Conservation (phyloP, 2,113 vertebrate genomes). For the Planiliza haematocheilus region DNA sequence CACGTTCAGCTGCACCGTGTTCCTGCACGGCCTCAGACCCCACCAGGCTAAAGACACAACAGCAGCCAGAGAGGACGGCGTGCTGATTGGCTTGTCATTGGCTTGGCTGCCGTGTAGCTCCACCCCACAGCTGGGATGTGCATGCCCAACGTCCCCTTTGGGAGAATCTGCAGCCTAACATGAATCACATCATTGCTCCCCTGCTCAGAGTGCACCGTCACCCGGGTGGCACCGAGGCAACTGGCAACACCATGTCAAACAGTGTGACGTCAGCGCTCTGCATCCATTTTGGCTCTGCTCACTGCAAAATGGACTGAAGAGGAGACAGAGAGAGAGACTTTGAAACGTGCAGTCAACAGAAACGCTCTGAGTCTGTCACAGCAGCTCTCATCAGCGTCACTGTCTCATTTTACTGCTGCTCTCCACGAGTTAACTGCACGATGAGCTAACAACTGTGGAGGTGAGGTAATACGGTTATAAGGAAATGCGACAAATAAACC, state of each 20-base stretch:
- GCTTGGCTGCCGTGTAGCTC: slow-evolving; percentile 25
- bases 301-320: slow-evolving; percentile 52
- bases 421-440: not conserved
- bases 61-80: slow-evolving; percentile 22
- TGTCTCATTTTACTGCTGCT: not conserved
- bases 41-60: slow-evolving; percentile 13
- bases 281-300: slow-evolving; percentile 70
- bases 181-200: slow-evolving; percentile 40
- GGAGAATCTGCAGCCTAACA: slow-evolving; percentile 50
- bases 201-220: slow-evolving; percentile 39
- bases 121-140: slow-evolving; percentile 17
- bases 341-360: not conserved
- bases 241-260: slow-evolving; percentile 69
- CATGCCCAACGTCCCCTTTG: slow-evolving; percentile 30
- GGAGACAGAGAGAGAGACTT: slow-evolving; percentile 32
- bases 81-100: slow-evolving; percentile 36
- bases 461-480: slow-evolving; percentile 7
- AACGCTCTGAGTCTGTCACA: not conserved
- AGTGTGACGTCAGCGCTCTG: slow-evolving; percentile 64
- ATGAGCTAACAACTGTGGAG: slow-evolving; percentile 4
- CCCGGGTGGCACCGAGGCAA: slow-evolving; percentile 60
- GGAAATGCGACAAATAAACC: not conserved
- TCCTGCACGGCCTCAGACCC: slow-evolving; percentile 35
- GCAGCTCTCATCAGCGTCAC: not conserved
- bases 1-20: slow-evolving; percentile 42